These are phyloP conservation scores for Apamea anceps DNA, from an alignment of 2,888 invertebrate genomes.

Conservation along the genomic window DNA sequence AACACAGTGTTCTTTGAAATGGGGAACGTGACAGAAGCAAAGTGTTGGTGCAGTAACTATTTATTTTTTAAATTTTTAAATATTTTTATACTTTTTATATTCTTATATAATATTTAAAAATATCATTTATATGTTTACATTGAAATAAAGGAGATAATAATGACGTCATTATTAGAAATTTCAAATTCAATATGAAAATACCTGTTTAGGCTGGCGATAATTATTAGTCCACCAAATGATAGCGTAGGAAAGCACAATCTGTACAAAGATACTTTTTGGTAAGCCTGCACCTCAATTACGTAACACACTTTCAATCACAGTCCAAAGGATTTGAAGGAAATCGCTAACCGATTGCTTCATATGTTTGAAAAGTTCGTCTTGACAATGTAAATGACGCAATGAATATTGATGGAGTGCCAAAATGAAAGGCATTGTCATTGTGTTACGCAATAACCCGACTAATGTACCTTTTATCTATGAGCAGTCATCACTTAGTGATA, in stretches of 20 bases:
- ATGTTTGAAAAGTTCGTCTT: too few species aligned
- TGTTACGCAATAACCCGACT: neutral
- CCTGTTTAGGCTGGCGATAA: neutral
- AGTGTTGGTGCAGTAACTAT: neutral
- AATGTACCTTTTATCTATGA: neutral
- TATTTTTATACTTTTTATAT: too few species aligned
- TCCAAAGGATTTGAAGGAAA: too few species aligned
- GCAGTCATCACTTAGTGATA: neutral
- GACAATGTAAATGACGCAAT: too few species aligned
- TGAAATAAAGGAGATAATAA: too few species aligned
- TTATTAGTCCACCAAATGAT: neutral
- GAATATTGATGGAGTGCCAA: neutral
- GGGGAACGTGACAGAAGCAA: constrained; percentile 1
- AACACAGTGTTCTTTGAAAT: constrained; percentile 37
- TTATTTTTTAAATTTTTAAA: too few species aligned
- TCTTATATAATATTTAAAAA: too few species aligned
- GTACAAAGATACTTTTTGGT: neutral
- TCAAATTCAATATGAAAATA: neutral
- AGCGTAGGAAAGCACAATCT: neutral
- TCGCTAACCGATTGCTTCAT: too few species aligned
- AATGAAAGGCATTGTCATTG: neutral
- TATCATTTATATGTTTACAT: too few species aligned
- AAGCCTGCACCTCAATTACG: too few species aligned
- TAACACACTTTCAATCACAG: too few species aligned
- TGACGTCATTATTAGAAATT: neutral